Conservation (phyloP, 2,113 vertebrate species). For the Corythaeola cristata region DNA sequence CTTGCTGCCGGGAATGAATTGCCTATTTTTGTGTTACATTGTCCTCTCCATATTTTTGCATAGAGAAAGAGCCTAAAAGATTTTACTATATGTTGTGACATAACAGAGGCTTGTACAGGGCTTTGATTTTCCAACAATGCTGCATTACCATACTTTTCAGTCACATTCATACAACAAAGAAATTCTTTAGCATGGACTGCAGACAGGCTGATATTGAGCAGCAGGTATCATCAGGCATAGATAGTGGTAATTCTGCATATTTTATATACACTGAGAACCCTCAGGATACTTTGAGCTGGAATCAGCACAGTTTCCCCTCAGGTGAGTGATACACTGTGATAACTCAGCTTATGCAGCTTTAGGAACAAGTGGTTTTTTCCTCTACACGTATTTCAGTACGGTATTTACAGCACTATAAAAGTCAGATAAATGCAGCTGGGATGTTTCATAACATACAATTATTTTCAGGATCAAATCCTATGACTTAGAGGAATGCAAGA, state of each 20-base stretch:
- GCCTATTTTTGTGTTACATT: slow-evolving; percentile 42
- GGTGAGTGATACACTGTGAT: not conserved
- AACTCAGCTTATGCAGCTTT: slow-evolving; percentile 8
- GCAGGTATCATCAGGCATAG: not conserved
- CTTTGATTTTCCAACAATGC: slow-evolving; percentile 56
- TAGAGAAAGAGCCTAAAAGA: slow-evolving; percentile 18
- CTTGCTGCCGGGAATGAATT: slow-evolving; percentile 53
- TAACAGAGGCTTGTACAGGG: slow-evolving; percentile 4
- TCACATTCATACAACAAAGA: slow-evolving; percentile 40
- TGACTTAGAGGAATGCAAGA: not conserved
- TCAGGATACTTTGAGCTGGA: not conserved
- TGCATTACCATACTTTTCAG: slow-evolving; percentile 34
- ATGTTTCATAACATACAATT: not conserved
- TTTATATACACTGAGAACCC: slow-evolving; percentile 33
- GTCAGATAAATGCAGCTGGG: not conserved
- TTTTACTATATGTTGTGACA: slow-evolving; percentile 56
- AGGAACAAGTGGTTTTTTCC: not conserved
- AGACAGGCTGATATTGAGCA: slow-evolving; percentile 14
- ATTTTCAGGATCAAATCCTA: slow-evolving; percentile 9
- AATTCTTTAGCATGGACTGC: slow-evolving; percentile 2
- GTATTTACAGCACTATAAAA: slow-evolving; percentile 10
- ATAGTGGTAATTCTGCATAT: slow-evolving; percentile 14
- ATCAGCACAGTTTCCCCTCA: not conserved
- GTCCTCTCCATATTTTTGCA: slow-evolving; percentile 45
- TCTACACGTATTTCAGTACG: not conserved